Evolutionary conservation across 2,888 invertebrate genomes (phyloP).

Genomic region (Andrena chrysosceles): DNA sequence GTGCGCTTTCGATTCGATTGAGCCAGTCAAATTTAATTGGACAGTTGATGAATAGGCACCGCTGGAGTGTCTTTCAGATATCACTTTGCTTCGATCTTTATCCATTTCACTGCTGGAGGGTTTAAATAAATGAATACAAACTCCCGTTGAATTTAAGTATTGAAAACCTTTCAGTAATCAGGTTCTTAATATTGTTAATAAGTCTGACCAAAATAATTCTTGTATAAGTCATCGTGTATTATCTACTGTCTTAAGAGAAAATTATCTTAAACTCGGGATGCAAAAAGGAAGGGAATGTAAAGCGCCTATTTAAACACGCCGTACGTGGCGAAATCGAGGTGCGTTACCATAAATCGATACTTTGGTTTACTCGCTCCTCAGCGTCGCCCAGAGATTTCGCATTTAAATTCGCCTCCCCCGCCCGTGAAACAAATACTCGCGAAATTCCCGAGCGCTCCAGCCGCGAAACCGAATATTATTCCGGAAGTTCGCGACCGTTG

Average conservation of each 20-base stretch:
- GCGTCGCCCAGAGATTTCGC: constrained; percentile 30
- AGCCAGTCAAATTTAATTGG: no score
- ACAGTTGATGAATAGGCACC: no score
- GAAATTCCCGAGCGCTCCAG: constrained; percentile 19
- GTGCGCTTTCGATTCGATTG: no score
- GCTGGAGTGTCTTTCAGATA: no score
- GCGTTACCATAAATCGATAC: constrained; percentile 58
- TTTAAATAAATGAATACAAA: no score
- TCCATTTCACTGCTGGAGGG: no score
- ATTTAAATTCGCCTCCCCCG: constrained; percentile 37
- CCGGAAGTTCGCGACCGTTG: constrained; percentile 49
- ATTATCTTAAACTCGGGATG: background rate
- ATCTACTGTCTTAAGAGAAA: background rate
- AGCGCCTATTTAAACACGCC: background rate
- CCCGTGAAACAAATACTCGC: background rate
- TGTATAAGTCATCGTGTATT: background rate
- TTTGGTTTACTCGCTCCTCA: constrained; percentile 35
- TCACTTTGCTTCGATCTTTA: no score
- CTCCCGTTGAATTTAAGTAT: no score
- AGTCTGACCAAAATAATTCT: no score
- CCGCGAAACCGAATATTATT: constrained; percentile 57
- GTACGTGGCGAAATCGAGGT: constrained; percentile 15
- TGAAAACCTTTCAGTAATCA: no score
- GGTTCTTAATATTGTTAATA: no score
- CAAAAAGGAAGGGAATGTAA: background rate